Evolutionary conservation across 1,140 invertebrate species (phyloP).

Genomic region (Euwallacea fornicatus): DNA sequence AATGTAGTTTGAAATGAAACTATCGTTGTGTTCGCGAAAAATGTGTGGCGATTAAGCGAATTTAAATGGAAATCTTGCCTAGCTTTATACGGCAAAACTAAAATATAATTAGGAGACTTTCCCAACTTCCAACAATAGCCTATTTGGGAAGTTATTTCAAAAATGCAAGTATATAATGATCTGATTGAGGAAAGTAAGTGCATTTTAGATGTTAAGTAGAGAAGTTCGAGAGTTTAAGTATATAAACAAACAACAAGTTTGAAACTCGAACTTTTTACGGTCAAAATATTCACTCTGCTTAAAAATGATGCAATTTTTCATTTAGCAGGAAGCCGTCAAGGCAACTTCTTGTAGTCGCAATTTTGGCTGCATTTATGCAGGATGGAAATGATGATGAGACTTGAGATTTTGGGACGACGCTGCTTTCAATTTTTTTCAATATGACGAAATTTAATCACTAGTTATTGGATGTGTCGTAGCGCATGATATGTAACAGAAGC

Average conservation of each 20-base stretch:
- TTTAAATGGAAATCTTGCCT: too few relatives aligned
- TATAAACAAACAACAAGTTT: slow-evolving; percentile 23
- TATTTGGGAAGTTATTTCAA: slow-evolving; percentile 14
- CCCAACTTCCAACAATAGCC: background rate
- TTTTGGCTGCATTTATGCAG: too few relatives aligned
- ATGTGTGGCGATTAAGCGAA: too few relatives aligned
- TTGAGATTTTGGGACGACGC: too few relatives aligned
- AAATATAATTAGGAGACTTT: background rate
- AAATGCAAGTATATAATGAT: slow-evolving; percentile 15
- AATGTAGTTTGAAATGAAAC: too few relatives aligned
- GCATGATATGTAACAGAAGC: background rate
- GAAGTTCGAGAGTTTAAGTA: slow-evolving; percentile 21
- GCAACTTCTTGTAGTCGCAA: too few relatives aligned
- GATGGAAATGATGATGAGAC: too few relatives aligned
- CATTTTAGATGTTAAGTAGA: slow-evolving; percentile 16
- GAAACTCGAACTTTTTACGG: slow-evolving; percentile 17
- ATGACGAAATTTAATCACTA: too few relatives aligned
- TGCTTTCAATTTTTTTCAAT: too few relatives aligned
- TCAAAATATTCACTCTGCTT: slow-evolving; percentile 18
- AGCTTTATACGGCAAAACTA: background rate
- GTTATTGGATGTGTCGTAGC: too few relatives aligned
- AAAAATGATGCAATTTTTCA: slow-evolving; percentile 17
- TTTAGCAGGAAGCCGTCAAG: background rate
- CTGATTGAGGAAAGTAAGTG: slow-evolving; percentile 22
- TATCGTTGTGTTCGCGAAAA: too few relatives aligned